Evolutionary conservation across 2,113 vertebrate genomes (phyloP), one percentile per base, ranked within the genome.

Genomic region (Mystacornis crossleyi): DNA sequence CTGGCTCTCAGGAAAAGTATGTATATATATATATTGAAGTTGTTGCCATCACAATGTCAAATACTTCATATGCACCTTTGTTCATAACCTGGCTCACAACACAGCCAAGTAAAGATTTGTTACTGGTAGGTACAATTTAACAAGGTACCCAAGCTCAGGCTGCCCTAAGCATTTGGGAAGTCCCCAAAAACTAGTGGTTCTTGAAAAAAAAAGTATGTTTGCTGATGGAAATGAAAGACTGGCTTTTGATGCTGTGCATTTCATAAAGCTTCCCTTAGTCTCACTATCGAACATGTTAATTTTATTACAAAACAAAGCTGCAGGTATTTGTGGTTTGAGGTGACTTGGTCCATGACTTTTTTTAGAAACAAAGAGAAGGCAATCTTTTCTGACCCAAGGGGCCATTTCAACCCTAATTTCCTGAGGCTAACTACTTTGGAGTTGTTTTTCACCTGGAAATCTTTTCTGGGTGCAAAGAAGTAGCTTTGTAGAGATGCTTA

Each of bases 301-400:
- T 62, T 62, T 38, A 23, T 91, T 43, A 53, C 75, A 74, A 71
- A 88, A 80, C 24, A 78, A 73, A 86, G 50, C 60, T 38, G 15
- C 31, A 14, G 45, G 7, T 81, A 23, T 45, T 87, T 70, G 34
- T 62, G 24, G 6, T 38, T 85, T 61, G 51, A 34, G n/a, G 6
- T 2, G 2, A 51, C n/a, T 55, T 33, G 3, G 25, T 73, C 55
- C 33, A 11, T 1, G 3, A 58, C 11, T 1, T 36, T 33, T 81
- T 81, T 61, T 25, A 69, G 61, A 79, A 89, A 45, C 33, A n/a
- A 48, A 62, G 15, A 51, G 19, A 64, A 72, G n/a, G 33, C 45
- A 50, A 34, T 20, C 34, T 79, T 36, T 12, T 2, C 45, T 65
- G 66, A 54, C 34, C 14, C 8, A 36, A 65, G 77, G 7, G 10